Conservation (phyloP, 2,888 invertebrate genomes). For the Drosophila longiperda region DNA sequence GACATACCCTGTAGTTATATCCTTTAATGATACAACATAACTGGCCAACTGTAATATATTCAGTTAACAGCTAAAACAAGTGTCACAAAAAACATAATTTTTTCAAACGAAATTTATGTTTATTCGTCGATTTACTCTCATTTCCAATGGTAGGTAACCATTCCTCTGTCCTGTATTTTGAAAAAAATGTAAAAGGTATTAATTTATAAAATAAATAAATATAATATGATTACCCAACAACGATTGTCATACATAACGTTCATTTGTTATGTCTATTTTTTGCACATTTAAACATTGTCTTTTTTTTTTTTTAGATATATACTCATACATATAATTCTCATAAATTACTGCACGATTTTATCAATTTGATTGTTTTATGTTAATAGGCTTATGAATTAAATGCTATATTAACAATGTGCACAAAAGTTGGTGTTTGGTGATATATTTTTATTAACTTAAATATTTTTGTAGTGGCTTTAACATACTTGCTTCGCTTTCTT, state of each 20-base stretch:
- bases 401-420: neutral
- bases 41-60: neutral
- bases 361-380: neutral
- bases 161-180: neutral
- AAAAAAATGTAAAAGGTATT: neutral
- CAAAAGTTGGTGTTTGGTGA: neutral
- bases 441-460: neutral
- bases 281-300: neutral
- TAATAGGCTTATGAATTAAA: neutral
- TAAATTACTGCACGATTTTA: neutral
- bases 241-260: neutral
- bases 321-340: neutral
- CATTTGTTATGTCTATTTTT: neutral
- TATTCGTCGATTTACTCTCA: neutral
- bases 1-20: constrained; percentile 4
- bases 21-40: too few species aligned
- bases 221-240: neutral
- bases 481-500: neutral
- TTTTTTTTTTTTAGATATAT: neutral
- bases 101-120: neutral
- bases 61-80: neutral
- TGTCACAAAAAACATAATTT: neutral
- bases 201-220: neutral
- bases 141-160: neutral
- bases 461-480: neutral